Percentiles rank a stretch among this genome's conserved stretches.
These are phyloP conservation scores for Geopemphigus sp. DNA, from an alignment of 1,140 invertebrate species.

Conservation along the genomic window DNA sequence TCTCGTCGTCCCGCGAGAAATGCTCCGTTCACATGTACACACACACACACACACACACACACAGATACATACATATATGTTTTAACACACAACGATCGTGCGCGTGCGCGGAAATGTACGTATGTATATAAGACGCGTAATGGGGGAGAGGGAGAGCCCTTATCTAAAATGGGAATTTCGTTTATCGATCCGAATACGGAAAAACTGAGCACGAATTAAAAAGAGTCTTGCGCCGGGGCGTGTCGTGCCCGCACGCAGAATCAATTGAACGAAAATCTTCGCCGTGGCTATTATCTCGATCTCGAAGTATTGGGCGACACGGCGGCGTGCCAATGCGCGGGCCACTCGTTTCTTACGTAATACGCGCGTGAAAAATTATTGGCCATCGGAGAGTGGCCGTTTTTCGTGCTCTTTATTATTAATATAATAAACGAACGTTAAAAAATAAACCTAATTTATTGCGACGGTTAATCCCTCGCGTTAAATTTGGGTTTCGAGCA, in stretches of 20 bases:
- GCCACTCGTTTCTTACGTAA: too few species aligned
- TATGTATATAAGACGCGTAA: not conserved
- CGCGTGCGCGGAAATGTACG: not conserved
- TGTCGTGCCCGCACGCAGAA: not conserved
- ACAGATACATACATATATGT: not conserved
- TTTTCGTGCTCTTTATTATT: not conserved
- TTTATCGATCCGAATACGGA: conserved; percentile 26
- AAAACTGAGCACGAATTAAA: conserved; percentile 37
- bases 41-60: not conserved
- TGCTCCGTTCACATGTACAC: not conserved
- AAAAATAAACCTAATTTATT: conserved; percentile 20
- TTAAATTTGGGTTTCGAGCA: conserved; percentile 12
- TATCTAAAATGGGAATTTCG: conserved; percentile 36
- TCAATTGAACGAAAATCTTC: conserved; percentile 8
- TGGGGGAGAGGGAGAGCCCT: not conserved
- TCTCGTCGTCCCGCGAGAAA: conserved; percentile 30
- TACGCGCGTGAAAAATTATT: not conserved
- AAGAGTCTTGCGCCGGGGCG: not conserved
- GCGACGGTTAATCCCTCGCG: not conserved
- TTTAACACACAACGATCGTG: too few species aligned
- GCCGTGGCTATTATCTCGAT: too few species aligned
- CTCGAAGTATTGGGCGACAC: too few species aligned
- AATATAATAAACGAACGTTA: not conserved
- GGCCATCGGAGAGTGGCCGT: too few species aligned
- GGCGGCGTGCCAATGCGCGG: not conserved